These are phyloP conservation scores for Anoplolepis gracilipes DNA, from an alignment of 1,140 invertebrate species.

Conservation along the genomic window DNA sequence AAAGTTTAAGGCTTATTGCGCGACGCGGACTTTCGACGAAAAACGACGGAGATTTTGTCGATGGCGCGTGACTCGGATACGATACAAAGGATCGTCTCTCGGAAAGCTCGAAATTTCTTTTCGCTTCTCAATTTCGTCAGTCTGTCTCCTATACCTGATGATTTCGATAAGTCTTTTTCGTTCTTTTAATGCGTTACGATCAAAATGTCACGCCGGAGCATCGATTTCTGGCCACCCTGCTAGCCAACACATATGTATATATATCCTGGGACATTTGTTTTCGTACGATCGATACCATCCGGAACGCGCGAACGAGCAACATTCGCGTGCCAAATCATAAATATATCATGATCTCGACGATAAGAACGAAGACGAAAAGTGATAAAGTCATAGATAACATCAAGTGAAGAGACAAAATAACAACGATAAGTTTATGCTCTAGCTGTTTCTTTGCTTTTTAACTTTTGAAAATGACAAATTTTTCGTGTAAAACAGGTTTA, in stretches of 20 bases:
- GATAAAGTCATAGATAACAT: slow-evolving; percentile 10
- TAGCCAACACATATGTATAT: slow-evolving; percentile 11
- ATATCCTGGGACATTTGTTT: slow-evolving; percentile 50
- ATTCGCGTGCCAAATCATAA: slow-evolving; percentile 47
- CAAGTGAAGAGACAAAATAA: neutral
- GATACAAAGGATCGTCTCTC: slow-evolving; percentile 51
- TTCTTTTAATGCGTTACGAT: slow-evolving; percentile 50
- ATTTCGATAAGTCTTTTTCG: slow-evolving; percentile 43
- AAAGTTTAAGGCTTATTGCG: slow-evolving; percentile 52
- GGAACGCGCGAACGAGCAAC: slow-evolving; percentile 4
- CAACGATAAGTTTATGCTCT: neutral
- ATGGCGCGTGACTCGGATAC: slow-evolving; percentile 67
- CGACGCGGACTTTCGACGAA: slow-evolving; percentile 37
- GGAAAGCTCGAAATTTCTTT: slow-evolving; percentile 44
- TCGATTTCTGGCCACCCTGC: neutral
- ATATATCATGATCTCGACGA: slow-evolving; percentile 44
- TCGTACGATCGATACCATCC: slow-evolving; percentile 11
- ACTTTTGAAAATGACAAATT: neutral
- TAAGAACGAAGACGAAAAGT: slow-evolving; percentile 21
- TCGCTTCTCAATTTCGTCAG: slow-evolving; percentile 33
- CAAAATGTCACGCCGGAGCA: neutral
- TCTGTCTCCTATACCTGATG: slow-evolving; percentile 17
- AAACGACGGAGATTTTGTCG: slow-evolving; percentile 66
- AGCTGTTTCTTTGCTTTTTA: neutral
- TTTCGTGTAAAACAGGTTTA: neutral